Base-by-base conservation (phyloP, 2,113 vertebrate species). In the Seriola rivoliana region DNA sequence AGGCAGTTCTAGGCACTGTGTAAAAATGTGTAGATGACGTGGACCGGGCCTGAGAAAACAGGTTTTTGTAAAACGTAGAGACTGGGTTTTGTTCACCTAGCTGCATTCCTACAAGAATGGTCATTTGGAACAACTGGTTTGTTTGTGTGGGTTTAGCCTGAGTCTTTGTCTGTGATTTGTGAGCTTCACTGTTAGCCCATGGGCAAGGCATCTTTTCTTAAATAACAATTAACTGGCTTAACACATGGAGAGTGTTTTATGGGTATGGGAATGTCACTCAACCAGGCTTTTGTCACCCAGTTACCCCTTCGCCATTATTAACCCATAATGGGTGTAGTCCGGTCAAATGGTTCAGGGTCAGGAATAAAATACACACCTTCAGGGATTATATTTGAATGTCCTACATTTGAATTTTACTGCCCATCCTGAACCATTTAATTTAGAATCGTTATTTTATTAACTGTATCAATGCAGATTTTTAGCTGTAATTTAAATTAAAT, bases 161-260 rank as follows among this genome's bases (percentile, higher is more conserved):
- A 73, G 88, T 74, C 93, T 92, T 93, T 93, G 91, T 94, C 89
- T 82, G 59, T 8, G 75, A 46, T 84, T 76, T 90, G 84, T 80
- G 89, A 74, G 92, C 62, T 62, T 72, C 83, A 93, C 84, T 92
- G 90, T 95, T 84, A 73, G 87, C 68, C 88, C 48, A 63, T 75
- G 88, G 85, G 84, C 87, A 90, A 89, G 87, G 90, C 90, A 86
- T 93, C 86, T 75, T 75, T 78, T 73, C 71, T 29, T 59, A 89
- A 84, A 88, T 76, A 84, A 82, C 86, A 82, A 89, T 89, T 57
- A 50, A 67, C 68, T 82, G 62, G 62, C 57, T 46, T 72, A 82
- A 88, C 77, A 71, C 65, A 76, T 67, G 48, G 74, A 63, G 63
- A 58, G 68, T 64, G 71, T 81, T 83, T 68, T 70, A 75, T 70